These are phyloP conservation scores for Tenrec ecaudatus DNA, from an alignment of 2,113 vertebrate genomes.

Conservation along the genomic window DNA sequence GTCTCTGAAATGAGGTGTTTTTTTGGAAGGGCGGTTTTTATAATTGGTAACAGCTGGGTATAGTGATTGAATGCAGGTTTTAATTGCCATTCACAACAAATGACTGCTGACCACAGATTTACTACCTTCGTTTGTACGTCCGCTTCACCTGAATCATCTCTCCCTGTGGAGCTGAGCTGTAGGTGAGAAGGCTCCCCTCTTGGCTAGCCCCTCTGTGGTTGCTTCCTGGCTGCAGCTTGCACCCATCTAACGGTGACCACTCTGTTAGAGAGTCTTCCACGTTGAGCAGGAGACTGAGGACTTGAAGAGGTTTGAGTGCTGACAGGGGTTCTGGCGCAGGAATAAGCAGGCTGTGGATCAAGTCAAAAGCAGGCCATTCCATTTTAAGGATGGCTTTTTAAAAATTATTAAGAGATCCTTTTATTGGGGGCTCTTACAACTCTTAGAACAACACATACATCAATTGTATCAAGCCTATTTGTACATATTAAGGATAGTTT, in stretches of 20 bases:
- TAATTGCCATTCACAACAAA: conserved; percentile 58
- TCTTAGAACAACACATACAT: no score
- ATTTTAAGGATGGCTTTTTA: conserved; percentile 75
- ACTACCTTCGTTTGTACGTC: conserved; percentile 70
- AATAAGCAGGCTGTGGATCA: conserved; percentile 71
- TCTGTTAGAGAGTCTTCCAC: conserved; percentile 42
- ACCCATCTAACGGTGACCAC: conserved; percentile 57
- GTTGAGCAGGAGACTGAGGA: conserved; percentile 61
- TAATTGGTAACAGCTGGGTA: background rate
- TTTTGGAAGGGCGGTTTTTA: background rate
- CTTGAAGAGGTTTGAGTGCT: conserved; percentile 52
- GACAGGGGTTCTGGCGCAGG: conserved; percentile 70
- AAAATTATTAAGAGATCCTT: no score
- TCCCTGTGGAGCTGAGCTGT: conserved; percentile 41
- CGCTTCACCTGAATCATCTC: conserved; percentile 64
- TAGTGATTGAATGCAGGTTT: conserved; percentile 27
- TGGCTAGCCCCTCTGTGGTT: conserved; percentile 36
- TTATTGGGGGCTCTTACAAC: no score
- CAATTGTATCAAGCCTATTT: no score
- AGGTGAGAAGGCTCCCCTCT: conserved; percentile 62
- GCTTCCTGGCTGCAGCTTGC: conserved; percentile 20
- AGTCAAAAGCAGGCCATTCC: conserved; percentile 81
- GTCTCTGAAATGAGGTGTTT: conserved; percentile 46
- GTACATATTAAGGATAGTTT: no score
- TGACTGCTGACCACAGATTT: conserved; percentile 55